Evolutionary conservation across 2,888 invertebrate genomes (phyloP).

Genomic region (Ennomos quercinarius): DNA sequence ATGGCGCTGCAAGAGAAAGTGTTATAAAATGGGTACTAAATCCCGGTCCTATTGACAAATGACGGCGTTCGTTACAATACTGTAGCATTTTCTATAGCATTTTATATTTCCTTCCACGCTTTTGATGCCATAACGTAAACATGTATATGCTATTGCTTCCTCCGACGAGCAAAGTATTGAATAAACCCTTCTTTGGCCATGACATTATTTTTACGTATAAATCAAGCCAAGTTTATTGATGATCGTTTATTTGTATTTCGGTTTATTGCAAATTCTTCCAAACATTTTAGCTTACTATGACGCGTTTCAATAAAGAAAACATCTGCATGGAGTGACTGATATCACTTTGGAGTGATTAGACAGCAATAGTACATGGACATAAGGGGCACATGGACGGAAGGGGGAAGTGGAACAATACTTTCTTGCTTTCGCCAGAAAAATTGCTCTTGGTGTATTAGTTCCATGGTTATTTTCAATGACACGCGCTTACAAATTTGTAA

Average conservation of each 20-base stretch:
- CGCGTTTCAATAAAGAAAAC: no score
- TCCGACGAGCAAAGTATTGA: constrained; percentile 46
- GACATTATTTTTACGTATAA: constrained; percentile 45
- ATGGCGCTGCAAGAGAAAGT: constrained; percentile 37
- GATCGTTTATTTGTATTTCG: constrained; percentile 41
- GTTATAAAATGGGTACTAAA: constrained; percentile 69
- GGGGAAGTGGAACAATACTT: no score
- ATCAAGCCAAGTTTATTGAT: constrained; percentile 42
- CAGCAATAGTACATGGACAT: no score
- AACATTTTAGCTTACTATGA: no score
- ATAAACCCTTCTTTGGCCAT: constrained; percentile 41
- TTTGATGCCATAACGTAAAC: constrained; percentile 57
- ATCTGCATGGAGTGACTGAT: no score
- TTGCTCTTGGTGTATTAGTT: no score
- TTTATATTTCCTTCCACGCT: constrained; percentile 62
- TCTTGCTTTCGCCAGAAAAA: no score
- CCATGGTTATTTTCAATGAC: no score
- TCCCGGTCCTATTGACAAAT: constrained; percentile 73
- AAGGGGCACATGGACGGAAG: no score
- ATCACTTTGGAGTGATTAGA: no score
- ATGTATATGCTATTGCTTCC: constrained; percentile 48
- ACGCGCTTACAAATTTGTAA: no score
- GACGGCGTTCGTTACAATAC: constrained; percentile 67
- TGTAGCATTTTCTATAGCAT: constrained; percentile 64
- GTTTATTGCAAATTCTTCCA: constrained; percentile 14